Evolutionary conservation across 2,113 vertebrate species (phyloP).

Genomic region (Myotis davidii): DNA sequence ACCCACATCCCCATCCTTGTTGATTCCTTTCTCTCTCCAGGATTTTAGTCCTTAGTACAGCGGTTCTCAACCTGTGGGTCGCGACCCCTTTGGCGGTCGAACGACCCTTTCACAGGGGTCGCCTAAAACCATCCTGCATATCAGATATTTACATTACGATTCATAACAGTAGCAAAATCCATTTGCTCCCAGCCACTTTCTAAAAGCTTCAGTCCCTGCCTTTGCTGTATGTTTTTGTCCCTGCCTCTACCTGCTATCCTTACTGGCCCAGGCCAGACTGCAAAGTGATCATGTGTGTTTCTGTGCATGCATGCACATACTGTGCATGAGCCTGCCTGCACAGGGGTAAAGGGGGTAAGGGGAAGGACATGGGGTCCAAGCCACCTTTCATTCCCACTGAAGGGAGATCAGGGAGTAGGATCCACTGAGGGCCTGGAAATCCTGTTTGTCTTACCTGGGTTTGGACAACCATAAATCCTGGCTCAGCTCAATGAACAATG

Average conservation of each 20-base stretch:
- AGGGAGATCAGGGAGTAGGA: background rate
- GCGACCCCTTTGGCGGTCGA: too few relatives aligned
- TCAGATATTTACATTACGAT: too few relatives aligned
- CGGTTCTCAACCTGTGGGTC: too few relatives aligned
- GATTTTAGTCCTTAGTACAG: background rate
- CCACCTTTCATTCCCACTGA: background rate
- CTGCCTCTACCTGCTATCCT: background rate
- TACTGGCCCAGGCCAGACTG: background rate
- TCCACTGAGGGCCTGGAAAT: background rate
- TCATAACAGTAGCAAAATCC: background rate
- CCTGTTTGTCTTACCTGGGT: background rate
- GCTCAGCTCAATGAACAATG: background rate
- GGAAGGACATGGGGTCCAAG: background rate
- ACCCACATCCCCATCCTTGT: background rate
- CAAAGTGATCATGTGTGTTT: background rate
- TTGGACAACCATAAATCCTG: background rate
- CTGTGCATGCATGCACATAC: background rate
- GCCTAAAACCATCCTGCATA: too few relatives aligned
- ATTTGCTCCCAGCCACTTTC: background rate
- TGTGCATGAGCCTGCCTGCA: background rate
- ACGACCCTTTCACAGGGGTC: too few relatives aligned
- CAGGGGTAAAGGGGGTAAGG: background rate
- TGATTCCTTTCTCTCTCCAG: background rate
- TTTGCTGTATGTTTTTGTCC: background rate
- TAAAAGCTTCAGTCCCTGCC: background rate